Evolutionary conservation across 2,113 vertebrate genomes (phyloP).

Genomic region (Porphyrio hochstetteri): DNA sequence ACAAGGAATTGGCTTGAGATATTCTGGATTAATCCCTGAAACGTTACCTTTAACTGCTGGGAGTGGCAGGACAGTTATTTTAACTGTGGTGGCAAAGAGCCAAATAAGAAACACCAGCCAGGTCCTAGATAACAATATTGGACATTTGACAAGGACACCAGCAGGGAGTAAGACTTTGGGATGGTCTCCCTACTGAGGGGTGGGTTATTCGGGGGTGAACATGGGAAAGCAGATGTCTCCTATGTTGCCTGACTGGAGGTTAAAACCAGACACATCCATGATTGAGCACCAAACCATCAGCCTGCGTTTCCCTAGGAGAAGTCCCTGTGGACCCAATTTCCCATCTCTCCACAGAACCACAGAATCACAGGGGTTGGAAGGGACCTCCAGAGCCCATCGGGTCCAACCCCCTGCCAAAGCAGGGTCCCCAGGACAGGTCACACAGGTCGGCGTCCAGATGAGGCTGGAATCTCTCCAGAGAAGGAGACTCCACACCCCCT

Average conservation of each 20-base stretch:
- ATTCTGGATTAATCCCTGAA: not conserved
- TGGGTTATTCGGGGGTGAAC: accelerated
- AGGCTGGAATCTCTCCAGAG: too few relatives aligned
- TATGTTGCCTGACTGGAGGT: not conserved
- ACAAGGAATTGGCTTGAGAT: not conserved
- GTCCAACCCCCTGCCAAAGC: too few relatives aligned
- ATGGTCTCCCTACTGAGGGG: not conserved
- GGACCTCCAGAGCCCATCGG: too few relatives aligned
- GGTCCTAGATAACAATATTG: conserved; percentile 41
- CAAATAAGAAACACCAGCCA: conserved; percentile 26
- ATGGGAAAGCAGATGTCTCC: not conserved
- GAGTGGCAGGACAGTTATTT: conserved; percentile 50
- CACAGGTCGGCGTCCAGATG: too few relatives aligned
- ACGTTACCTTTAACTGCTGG: conserved; percentile 38
- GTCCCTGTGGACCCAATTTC: not conserved
- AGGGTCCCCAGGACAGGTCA: too few relatives aligned
- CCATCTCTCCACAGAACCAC: not conserved
- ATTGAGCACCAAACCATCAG: not conserved
- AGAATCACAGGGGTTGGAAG: too few relatives aligned
- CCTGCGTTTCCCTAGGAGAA: not conserved
- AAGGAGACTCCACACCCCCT: too few relatives aligned
- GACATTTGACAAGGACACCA: conserved; percentile 13
- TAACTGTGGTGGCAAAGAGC: not conserved
- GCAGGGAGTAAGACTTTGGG: not conserved
- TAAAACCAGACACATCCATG: not conserved